Conservation (phyloP, 2,888 invertebrate genomes). For the Cryptocephalus moraei region DNA sequence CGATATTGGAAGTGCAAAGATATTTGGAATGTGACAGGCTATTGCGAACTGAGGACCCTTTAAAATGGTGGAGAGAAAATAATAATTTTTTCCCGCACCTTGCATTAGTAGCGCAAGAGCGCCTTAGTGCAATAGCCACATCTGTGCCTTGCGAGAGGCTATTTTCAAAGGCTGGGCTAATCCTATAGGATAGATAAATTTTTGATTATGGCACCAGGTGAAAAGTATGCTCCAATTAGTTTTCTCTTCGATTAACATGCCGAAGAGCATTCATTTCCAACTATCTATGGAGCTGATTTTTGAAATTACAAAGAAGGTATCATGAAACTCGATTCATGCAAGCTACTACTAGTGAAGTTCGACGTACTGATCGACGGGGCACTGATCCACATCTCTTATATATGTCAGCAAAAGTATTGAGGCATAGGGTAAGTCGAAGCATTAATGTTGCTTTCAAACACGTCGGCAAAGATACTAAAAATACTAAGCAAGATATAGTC, state of each 20-base stretch:
- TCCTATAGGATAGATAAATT: too few species aligned
- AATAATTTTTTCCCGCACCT: too few species aligned
- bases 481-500: constrained; percentile 1
- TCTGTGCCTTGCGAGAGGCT: too few species aligned
- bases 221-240: not conserved
- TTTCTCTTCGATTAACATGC: constrained; percentile 3
- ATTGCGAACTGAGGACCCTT: too few species aligned
- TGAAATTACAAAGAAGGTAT: constrained; percentile 3
- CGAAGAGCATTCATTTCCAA: constrained; percentile 4
- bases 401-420: constrained; percentile 1
- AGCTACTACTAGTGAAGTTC: constrained; percentile 3
- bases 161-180: too few species aligned
- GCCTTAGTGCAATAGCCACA: too few species aligned
- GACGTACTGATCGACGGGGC: constrained; percentile 1
- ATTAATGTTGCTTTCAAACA: not conserved
- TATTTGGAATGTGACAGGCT: too few species aligned
- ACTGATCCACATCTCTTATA: constrained; percentile 1
- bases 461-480: not conserved
- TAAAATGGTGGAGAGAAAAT: too few species aligned
- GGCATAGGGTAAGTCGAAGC: not conserved
- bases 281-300: constrained; percentile 3
- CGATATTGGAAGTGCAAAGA: too few species aligned
- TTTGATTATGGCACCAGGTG: too few species aligned
- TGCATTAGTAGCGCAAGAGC: too few species aligned
- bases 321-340: constrained; percentile 1